Conservation (phyloP, 30 jellyfish, hydroid and myxozoan genomes). For the Aurelia sp. region DNA sequence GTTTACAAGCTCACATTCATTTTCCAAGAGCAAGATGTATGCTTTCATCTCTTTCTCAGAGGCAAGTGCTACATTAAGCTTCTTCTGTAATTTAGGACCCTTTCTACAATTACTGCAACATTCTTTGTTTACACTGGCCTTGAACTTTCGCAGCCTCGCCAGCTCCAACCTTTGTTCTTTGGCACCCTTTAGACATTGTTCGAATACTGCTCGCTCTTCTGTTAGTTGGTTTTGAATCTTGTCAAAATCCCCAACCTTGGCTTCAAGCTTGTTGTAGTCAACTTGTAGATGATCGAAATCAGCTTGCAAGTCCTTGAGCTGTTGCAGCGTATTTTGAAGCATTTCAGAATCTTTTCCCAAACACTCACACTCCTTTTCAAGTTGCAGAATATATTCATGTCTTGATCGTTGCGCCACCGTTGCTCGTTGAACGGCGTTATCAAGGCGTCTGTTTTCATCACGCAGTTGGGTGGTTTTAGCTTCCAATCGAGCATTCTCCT, state of each 20-base stretch:
- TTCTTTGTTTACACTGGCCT: not conserved
- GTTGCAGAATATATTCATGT: not conserved
- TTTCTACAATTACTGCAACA: not conserved
- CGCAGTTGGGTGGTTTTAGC: not conserved
- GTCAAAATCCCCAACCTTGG: conserved; percentile 1
- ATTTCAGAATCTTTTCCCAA: not conserved
- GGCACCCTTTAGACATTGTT: conserved; percentile 11
- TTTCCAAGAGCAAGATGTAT: not conserved
- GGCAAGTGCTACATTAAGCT: not conserved
- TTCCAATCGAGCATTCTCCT: not conserved
- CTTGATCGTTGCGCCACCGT: not conserved
- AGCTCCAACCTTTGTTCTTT: conserved; percentile 25
- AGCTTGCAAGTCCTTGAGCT: not conserved
- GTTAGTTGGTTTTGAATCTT: not conserved
- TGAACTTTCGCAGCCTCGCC: conserved; percentile 1
- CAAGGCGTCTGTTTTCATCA: conserved; percentile 6
- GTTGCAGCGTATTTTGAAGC: not conserved
- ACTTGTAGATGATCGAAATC: conserved; percentile 1
- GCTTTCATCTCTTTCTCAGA: not conserved
- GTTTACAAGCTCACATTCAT: not conserved
- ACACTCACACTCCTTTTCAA: conserved; percentile 15
- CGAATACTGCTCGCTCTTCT: conserved; percentile 1
- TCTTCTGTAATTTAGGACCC: not conserved
- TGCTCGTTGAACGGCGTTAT: not conserved
- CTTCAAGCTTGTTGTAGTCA: not conserved